Conservation (phyloP, 2,113 vertebrate species). For the Protomyctophum bolini region DNA sequence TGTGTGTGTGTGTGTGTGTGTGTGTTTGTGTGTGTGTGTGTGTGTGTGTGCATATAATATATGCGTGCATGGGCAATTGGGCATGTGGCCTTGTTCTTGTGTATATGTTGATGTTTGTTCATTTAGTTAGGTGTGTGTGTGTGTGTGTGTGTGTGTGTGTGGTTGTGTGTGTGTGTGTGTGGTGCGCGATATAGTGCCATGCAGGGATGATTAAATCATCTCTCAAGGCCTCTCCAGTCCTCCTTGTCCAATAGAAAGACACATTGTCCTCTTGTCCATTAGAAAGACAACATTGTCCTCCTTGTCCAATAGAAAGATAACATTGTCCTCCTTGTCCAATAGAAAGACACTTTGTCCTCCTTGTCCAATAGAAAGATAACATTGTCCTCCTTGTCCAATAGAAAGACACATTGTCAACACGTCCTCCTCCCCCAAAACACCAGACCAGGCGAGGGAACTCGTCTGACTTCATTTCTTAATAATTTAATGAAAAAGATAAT, state of each 20-base stretch:
- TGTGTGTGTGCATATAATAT: no score
- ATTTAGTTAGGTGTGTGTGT: not conserved
- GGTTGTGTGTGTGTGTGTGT: constrained; percentile 6
- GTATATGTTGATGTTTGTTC: constrained; percentile 15
- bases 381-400: constrained; percentile 58
- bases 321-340: no score
- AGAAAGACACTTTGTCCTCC: no score
- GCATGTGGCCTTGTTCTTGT: not conserved
- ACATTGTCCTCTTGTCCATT: constrained; percentile 10
- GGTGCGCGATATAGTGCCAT: constrained; percentile 30
- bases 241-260: constrained; percentile 64
- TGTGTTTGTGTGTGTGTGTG: no score
- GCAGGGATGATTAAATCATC: constrained; percentile 65
- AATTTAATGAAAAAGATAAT: no score
- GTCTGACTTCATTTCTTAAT: not conserved
- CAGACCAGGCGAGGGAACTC: not conserved
- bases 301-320: constrained; percentile 15
- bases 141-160: constrained; percentile 17
- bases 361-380: constrained; percentile 58
- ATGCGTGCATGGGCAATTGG: no score
- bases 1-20: no score
- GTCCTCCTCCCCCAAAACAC: constrained; percentile 30
- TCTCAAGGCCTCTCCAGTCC: constrained; percentile 64
- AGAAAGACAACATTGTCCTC: constrained; percentile 1
- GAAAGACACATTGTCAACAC: constrained; percentile 55